Evolutionary conservation across 2,113 vertebrate species (phyloP), one percentile per base, ranked within the genome.

Genomic region (Anguilla japonica): DNA sequence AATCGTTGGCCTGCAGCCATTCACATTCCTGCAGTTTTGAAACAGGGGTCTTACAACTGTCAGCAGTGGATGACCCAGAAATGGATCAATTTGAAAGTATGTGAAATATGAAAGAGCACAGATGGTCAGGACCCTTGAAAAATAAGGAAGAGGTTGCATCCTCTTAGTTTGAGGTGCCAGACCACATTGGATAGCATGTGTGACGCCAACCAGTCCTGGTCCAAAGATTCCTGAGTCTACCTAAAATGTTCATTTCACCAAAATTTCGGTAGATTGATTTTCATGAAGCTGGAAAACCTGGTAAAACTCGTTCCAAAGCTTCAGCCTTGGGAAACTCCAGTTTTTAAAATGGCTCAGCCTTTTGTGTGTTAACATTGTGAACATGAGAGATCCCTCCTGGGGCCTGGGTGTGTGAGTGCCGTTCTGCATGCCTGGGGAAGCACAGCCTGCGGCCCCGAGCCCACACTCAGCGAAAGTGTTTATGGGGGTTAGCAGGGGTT

Each of bases 401-500:
- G 56, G 88, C 20, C 80, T 85, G 75, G 39, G 13, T n/a, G 41
- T 86, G 80, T 71, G 60, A 83, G 46, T 57, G 79, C 11, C 46
- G 71, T 34, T 41, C n/a, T 79, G 80, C 34, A 41, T 26, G 88
- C 63, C 79, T 84, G 50, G 79, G 83, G 86, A 81, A 82, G 46
- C 80, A 79, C 78, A 80, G 84, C 18, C 43, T 14, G 83, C 78
- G 46, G 78, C 88, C 87, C 78, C 5, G 29, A 81, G 87, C 88
- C 83, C 71, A 83, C 86, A 82, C 71, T 50, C 82, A 34, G 83
- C 81, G 67, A 57, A 57, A 85, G 91, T 89, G 87, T 93, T 93
- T 91, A 90, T 60, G 46, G 90, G 89, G 92, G 92, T 94, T 88
- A 93, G 79, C 16, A 0, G 88, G 89, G 91, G 91, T 91, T 94